phyloP scores from a whole-genome alignment of 2,797 vertebrate species.

The Spinibarbus caldwelli region DNA sequence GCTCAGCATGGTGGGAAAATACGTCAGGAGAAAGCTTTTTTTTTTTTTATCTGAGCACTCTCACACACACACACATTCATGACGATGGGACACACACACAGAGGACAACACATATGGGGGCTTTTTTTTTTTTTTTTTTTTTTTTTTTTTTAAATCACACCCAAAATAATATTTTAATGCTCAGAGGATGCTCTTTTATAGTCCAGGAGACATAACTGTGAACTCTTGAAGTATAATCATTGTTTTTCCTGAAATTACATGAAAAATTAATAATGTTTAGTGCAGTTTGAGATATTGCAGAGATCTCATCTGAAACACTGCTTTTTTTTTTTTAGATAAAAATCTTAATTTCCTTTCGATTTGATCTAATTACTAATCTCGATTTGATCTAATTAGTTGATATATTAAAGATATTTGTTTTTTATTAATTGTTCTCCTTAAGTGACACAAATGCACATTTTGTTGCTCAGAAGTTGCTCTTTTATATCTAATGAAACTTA shows the following conservation, averaged over 20 bases:
- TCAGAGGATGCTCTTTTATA: neutral
- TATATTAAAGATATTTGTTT: too few species aligned
- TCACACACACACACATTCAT: conserved; percentile 46
- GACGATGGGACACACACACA: conserved; percentile 15
- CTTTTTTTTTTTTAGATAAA: too few species aligned
- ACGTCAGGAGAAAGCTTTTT: conserved; percentile 79
- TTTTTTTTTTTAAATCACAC: neutral
- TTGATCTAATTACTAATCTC: neutral
- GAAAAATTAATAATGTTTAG: neutral
- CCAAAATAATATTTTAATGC: neutral
- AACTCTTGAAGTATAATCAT: neutral
- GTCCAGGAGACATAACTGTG: neutral
- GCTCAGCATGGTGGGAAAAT: conserved; percentile 89
- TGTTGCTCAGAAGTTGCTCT: neutral
- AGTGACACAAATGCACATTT: neutral
- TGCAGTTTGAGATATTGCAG: neutral
- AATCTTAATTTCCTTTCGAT: neutral
- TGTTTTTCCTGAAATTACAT: neutral
- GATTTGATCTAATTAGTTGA: too few species aligned
- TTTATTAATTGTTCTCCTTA: neutral
- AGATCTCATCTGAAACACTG: neutral
- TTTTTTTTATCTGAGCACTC: too few species aligned
- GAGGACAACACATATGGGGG: neutral
- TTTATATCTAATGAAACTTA: neutral
- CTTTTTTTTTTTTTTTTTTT: too few species aligned